Evolutionary conservation across 2,797 vertebrate species (phyloP).

Genomic region (Coccyzus lansbergi): DNA sequence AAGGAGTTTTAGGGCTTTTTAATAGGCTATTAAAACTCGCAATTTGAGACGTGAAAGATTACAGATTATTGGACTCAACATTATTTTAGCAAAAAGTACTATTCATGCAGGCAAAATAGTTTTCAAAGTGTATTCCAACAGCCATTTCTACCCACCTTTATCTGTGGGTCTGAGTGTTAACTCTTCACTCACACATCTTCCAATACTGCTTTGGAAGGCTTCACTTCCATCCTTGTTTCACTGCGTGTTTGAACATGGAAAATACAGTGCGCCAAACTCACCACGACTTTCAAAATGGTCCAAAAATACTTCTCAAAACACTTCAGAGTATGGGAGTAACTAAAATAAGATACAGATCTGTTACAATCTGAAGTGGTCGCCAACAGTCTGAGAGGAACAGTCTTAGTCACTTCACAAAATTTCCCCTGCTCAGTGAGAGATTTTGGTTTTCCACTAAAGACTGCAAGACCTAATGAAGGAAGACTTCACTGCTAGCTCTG

Average conservation of each 20-base stretch:
- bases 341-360: background rate
- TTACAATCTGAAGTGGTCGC: background rate
- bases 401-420: background rate
- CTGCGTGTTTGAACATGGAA: background rate
- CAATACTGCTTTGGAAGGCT: slow-evolving; percentile 10
- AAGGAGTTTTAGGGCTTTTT: background rate
- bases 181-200: background rate
- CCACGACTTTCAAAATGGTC: background rate
- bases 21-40: background rate
- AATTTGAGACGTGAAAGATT: background rate
- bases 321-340: background rate
- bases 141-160: background rate
- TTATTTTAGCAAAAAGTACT: background rate
- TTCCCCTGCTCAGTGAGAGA: background rate
- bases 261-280: background rate
- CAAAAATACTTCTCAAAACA: slow-evolving; percentile 6
- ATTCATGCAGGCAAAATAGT: background rate
- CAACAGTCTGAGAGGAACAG: background rate
- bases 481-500: background rate
- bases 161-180: background rate
- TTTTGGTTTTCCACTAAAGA: background rate
- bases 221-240: background rate
- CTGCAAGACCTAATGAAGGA: background rate
- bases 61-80: background rate
- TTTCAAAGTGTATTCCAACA: background rate